Conservation (phyloP, 2,113 vertebrate genomes). For the Salminus brasiliensis region DNA sequence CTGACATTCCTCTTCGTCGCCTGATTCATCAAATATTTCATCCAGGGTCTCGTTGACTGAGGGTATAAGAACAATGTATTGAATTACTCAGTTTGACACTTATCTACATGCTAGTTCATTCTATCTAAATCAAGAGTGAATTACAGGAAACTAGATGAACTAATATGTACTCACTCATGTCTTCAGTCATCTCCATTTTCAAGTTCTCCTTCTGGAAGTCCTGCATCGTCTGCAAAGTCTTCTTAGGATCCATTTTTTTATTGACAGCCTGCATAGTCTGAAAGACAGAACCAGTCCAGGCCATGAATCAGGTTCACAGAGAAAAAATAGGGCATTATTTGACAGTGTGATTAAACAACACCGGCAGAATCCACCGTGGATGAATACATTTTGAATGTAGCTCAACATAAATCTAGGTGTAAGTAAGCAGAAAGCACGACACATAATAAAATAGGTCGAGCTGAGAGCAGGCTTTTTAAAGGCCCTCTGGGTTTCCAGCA, state of each 20-base stretch:
- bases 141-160: too few species aligned
- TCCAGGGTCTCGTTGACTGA: conserved; percentile 92
- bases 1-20: conserved; percentile 96
- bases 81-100: not conserved
- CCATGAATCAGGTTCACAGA: conserved; percentile 30
- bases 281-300: conserved; percentile 27
- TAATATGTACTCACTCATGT: conserved; percentile 89
- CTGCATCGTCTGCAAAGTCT: conserved; percentile 96
- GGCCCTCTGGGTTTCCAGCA: conserved; percentile 27
- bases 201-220: conserved; percentile 99
- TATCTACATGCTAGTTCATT: not conserved
- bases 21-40: conserved; percentile 95
- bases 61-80: conserved; percentile 13
- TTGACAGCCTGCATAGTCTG: conserved; percentile 98
- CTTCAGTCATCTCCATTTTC: conserved; percentile 99
- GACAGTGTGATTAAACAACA: conserved; percentile 35
- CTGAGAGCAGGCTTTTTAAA: conserved; percentile 38
- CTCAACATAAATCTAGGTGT: conserved; percentile 43
- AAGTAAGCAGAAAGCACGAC: conserved; percentile 27
- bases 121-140: too few species aligned
- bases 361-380: conserved; percentile 20
- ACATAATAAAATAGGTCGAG: conserved; percentile 42
- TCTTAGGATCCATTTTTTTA: conserved; percentile 98
- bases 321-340: conserved; percentile 13
- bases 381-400: conserved; percentile 37